phyloP scores from a whole-genome alignment of 2,797 vertebrate species.

The Rhinogobio ventralis region DNA sequence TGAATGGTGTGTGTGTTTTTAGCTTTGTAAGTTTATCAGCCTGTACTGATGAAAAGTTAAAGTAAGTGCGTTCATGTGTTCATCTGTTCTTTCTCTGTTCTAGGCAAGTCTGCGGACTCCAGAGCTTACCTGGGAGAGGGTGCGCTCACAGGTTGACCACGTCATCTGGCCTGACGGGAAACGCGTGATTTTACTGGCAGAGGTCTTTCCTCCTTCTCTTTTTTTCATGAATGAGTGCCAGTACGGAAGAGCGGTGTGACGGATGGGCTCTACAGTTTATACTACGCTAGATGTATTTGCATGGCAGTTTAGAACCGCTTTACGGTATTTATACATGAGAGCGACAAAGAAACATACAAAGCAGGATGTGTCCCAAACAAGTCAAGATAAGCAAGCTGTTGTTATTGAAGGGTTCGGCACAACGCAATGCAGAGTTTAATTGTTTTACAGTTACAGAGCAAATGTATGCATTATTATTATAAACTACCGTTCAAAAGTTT shows the following conservation, averaged over 20 bases:
- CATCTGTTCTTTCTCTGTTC: conserved; percentile 8
- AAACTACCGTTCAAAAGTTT: not conserved
- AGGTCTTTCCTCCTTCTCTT: conserved; percentile 76
- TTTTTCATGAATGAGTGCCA: conserved; percentile 7
- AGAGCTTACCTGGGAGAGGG: conserved; percentile 97
- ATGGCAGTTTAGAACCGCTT: not conserved
- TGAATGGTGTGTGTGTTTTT: conserved; percentile 6
- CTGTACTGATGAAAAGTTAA: not conserved
- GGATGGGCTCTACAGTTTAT: not conserved
- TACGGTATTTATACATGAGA: not conserved
- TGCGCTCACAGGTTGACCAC: conserved; percentile 97
- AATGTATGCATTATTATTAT: not conserved
- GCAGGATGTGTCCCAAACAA: not conserved
- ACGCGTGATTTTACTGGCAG: conserved; percentile 93
- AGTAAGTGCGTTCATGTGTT: conserved; percentile 18
- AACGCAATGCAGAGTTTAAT: not conserved
- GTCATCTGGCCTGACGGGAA: conserved; percentile 99
- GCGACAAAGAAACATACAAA: not conserved
- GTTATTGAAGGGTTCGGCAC: not conserved
- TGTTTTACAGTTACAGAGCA: not conserved
- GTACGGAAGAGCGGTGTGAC: not conserved
- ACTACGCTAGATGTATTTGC: not conserved
- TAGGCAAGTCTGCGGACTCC: conserved; percentile 95
- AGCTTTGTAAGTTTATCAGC: not conserved
- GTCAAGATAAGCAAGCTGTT: not conserved